A percentile compares a stretch with the other conserved stretches of the same genome.
phyloP scores from a whole-genome alignment of 1,140 invertebrate species.

The Polypedilum vanderplanki region DNA sequence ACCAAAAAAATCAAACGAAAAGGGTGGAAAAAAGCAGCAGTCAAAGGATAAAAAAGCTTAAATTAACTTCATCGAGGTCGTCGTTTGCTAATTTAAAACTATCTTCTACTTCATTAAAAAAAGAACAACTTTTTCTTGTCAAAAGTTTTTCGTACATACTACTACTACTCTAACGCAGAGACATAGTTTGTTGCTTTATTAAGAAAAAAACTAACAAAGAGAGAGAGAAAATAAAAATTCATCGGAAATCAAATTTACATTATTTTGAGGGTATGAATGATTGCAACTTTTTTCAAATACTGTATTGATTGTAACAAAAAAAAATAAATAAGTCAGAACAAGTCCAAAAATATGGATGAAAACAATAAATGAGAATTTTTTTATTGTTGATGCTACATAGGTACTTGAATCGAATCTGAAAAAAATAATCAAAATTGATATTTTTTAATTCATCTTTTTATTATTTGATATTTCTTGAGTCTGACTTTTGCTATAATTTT shows the following conservation, averaged over 20 bases:
- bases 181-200: constrained; percentile 5
- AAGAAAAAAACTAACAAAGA: not conserved
- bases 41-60: constrained; percentile 23
- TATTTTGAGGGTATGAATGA: constrained; percentile 12
- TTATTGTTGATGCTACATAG: not conserved
- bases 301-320: constrained; percentile 7
- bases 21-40: constrained; percentile 21
- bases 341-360: constrained; percentile 10
- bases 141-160: not conserved
- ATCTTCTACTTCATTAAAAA: not conserved
- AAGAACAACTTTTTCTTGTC: constrained; percentile 15
- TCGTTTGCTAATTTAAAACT: not conserved
- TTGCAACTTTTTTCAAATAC: constrained; percentile 13
- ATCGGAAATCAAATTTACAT: not conserved
- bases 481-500: not conserved
- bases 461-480: not conserved
- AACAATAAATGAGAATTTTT: not conserved
- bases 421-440: no score
- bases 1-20: constrained; percentile 26
- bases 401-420: no score
- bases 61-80: not conserved
- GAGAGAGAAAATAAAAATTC: not conserved
- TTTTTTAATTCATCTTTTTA: constrained; percentile 15
- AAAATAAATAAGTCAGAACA: constrained; percentile 14
- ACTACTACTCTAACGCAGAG: not conserved